Conservation (phyloP, 1,140 invertebrate genomes). For the Pseudomyrmex sp. region DNA sequence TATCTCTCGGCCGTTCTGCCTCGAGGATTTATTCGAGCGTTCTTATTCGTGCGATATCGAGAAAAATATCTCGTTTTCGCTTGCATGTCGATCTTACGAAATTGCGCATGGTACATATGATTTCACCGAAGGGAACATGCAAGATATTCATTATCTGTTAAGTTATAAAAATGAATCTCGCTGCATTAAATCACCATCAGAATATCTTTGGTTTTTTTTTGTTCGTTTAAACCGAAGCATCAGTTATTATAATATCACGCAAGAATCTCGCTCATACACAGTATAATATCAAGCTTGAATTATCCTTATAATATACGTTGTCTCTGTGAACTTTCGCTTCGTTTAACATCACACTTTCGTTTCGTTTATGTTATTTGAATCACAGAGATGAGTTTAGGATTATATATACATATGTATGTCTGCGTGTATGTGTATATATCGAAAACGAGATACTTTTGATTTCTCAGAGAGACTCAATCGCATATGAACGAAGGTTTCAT, state of each 20-base stretch:
- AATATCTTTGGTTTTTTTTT: not conserved
- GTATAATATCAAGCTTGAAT: not conserved
- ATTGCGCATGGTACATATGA: not conserved
- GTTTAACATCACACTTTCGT: not conserved
- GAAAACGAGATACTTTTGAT: constrained; percentile 43
- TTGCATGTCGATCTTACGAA: constrained; percentile 11
- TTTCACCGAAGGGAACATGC: constrained; percentile 4
- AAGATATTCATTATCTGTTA: constrained; percentile 20
- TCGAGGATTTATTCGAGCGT: constrained; percentile 21
- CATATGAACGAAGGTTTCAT: constrained; percentile 45
- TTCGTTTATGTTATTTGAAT: constrained; percentile 20
- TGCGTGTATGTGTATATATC: not conserved
- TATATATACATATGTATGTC: no score
- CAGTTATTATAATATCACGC: not conserved
- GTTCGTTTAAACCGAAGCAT: constrained; percentile 2
- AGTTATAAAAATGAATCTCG: constrained; percentile 33
- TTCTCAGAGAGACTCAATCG: constrained; percentile 33
- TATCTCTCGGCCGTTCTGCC: constrained; percentile 45
- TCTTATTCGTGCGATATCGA: constrained; percentile 41
- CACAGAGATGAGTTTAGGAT: not conserved
- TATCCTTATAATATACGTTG: constrained; percentile 14
- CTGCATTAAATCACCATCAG: not conserved
- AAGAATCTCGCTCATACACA: constrained; percentile 22
- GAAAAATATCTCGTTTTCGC: constrained; percentile 18
- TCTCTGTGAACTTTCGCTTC: constrained; percentile 33